Evolutionary conservation across 2,888 invertebrate species (phyloP).

Genomic region (Melinaea menophilus): DNA sequence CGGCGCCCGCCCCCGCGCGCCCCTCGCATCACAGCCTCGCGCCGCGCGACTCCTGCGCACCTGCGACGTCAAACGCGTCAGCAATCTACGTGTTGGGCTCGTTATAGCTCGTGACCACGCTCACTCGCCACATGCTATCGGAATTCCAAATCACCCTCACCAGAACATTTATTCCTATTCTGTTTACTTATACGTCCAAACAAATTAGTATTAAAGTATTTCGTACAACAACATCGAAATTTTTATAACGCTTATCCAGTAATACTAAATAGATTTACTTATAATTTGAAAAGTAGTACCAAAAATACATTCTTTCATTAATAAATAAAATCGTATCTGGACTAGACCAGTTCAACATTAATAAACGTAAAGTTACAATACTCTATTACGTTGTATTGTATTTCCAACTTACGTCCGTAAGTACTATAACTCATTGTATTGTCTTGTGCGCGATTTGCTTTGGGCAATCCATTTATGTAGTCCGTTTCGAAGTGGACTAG

Average conservation of each 20-base stretch:
- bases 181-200: conserved; percentile 25
- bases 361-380: too few relatives aligned
- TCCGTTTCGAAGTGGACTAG: conserved; percentile 3
- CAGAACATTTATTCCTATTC: conserved; percentile 25
- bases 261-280: too few relatives aligned
- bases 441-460: conserved; percentile 20
- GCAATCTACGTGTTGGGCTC: conserved; percentile 18
- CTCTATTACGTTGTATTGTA: conserved; percentile 4
- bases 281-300: too few relatives aligned
- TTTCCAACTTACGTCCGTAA: conserved; percentile 11
- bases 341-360: too few relatives aligned
- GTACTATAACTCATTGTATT: conserved; percentile 18
- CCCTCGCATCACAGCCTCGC: conserved; percentile 71
- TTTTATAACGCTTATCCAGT: too few relatives aligned
- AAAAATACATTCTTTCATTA: too few relatives aligned
- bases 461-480: conserved; percentile 15
- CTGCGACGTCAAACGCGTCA: conserved; percentile 39
- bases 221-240: conserved; percentile 7
- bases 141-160: conserved; percentile 24
- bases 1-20: conserved; percentile 67
- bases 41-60: conserved; percentile 64
- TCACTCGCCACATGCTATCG: conserved; percentile 19
- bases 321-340: too few relatives aligned
- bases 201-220: conserved; percentile 21
- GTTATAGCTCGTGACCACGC: conserved; percentile 27